phyloP scores from a whole-genome alignment of 1,140 invertebrate species.

The Euwallacea fornicatus region DNA sequence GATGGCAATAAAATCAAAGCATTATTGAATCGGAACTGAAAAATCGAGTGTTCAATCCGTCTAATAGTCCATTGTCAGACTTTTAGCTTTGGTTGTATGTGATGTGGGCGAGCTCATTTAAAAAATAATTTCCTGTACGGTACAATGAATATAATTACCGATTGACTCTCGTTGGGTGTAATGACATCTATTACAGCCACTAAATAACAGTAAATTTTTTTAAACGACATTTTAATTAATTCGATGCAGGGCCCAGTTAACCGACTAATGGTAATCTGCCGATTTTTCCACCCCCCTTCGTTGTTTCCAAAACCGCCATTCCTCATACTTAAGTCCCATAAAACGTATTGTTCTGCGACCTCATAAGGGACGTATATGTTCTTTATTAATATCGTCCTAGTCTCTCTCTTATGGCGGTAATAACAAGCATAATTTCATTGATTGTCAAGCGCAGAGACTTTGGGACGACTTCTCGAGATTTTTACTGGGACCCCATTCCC shows the following conservation, averaged over 20 bases:
- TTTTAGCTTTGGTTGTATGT: slow-evolving; percentile 52
- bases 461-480: slow-evolving; percentile 8
- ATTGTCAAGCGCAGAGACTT: slow-evolving; percentile 33
- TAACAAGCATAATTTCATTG: slow-evolving; percentile 37
- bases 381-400: slow-evolving; percentile 29
- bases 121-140: slow-evolving; percentile 54
- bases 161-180: slow-evolving; percentile 50
- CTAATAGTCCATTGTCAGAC: slow-evolving; percentile 53
- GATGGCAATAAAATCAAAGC: slow-evolving; percentile 37
- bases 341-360: background rate
- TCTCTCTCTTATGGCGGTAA: slow-evolving; percentile 26
- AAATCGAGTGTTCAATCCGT: slow-evolving; percentile 39
- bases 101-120: slow-evolving; percentile 53
- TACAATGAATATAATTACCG: slow-evolving; percentile 54
- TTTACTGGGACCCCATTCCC: slow-evolving; percentile 11
- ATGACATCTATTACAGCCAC: slow-evolving; percentile 50
- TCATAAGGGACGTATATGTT: slow-evolving; percentile 17
- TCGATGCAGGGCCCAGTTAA: slow-evolving; percentile 22
- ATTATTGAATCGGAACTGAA: slow-evolving; percentile 41
- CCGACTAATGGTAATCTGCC: background rate
- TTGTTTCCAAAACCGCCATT: background rate
- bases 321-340: background rate
- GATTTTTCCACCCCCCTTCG: no score
- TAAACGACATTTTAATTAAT: slow-evolving; percentile 38
- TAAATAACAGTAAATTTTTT: slow-evolving; percentile 37